Conservation (phyloP, 2,888 invertebrate species). For the Amblyjoppa fuscipennis region DNA sequence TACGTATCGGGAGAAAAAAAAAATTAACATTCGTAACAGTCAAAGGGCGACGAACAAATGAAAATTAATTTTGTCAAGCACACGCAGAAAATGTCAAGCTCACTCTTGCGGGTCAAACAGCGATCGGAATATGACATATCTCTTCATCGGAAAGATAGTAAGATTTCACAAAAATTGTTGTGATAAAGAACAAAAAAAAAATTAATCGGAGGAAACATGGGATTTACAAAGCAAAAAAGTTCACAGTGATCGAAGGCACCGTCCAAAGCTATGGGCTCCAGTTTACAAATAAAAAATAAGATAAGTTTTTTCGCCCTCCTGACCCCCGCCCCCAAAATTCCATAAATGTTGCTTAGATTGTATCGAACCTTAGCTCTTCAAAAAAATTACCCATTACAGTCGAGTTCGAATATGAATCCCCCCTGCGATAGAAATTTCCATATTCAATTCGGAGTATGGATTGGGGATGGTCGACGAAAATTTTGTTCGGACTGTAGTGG, state of each 20-base stretch:
- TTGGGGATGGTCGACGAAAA: constrained; percentile 36
- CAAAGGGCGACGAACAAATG: neutral
- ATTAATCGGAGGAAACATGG: neutral
- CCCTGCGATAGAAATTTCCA: constrained; percentile 1
- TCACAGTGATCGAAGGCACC: no score
- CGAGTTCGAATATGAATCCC: neutral
- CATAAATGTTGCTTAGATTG: neutral
- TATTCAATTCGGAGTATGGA: constrained; percentile 10
- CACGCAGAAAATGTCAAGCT: neutral
- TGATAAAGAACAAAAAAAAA: neutral
- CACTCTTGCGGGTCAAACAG: neutral
- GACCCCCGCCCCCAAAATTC: neutral
- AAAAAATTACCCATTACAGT: neutral
- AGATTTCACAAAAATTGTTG: neutral
- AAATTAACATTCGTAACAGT: neutral
- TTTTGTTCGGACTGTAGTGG: constrained; percentile 59
- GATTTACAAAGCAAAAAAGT: neutral
- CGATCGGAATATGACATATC: neutral
- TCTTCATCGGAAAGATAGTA: neutral
- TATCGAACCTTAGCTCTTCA: neutral
- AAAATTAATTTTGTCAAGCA: neutral
- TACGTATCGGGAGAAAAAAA: neutral
- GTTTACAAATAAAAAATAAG: neutral
- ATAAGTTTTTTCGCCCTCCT: neutral
- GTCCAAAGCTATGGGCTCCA: neutral